Base-by-base conservation (phyloP, 2,888 invertebrate genomes). In the Meteorus colon region DNA sequence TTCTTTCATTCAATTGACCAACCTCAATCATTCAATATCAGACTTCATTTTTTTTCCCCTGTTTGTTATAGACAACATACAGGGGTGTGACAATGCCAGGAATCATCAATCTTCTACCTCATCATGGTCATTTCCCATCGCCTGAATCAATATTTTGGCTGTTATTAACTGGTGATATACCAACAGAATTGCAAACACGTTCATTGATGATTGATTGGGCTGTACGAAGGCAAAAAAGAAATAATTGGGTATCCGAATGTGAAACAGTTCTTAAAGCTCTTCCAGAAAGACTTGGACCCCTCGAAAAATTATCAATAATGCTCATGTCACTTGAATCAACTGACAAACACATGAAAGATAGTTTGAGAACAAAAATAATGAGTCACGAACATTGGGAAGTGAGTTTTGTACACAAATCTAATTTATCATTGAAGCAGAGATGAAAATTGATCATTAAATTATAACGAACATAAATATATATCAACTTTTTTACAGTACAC, bases 81-180 rank as follows among this genome's bases (percentile, higher is more conserved):
- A 82, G 88, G 73, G 88, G 88, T 12, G 60, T 88, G n/a, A 83
- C 86, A 0, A 84, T 88, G 76, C 84, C 87, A 68, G 86, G 87
- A 80, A 80, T 87, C 10, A 77, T 86, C 12, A 77, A 76, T 14
- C 80, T 88, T 0, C 73, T 88, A 48, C 87, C 88, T 3, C 84
- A 82, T 3, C 82, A 81, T 19, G 86, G 86, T 73, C 82, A 79
- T n/a, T 84, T 83, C 16, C 88, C 88, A n/a, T 84, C 82, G 48
- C 84, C 85, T 1, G 88, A 88, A 76, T 84, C 88, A 6, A 83
- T 87, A 4, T 88, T 88, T 74, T 88, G 88, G 88, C 76, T 88
- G 5, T 78, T 88, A 5, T 73, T 88, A 60, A 88, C 88, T 10
- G 88, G 88, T 4, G 88, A 88, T 73, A 76, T 88, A 0, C 88